Conservation (phyloP, 1,140 invertebrate genomes). For the Leptopilina clavipes region DNA sequence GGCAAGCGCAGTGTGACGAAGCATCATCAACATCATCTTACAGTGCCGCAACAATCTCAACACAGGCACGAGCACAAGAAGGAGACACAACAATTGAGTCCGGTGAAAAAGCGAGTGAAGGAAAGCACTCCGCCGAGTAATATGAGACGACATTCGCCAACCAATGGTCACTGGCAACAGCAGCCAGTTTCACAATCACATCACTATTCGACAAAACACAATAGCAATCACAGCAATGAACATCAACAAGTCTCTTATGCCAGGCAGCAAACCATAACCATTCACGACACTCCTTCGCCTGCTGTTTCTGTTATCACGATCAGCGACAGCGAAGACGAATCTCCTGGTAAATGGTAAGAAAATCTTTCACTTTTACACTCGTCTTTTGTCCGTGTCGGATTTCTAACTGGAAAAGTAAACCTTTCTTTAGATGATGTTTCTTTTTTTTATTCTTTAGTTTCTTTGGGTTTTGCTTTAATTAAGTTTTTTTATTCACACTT, state of each 20-base stretch:
- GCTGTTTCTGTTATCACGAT: slow-evolving; percentile 97
- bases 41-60: slow-evolving; percentile 73
- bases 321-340: slow-evolving; percentile 95
- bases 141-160: slow-evolving; percentile 72
- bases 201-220: slow-evolving; percentile 69
- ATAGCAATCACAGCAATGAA: slow-evolving; percentile 56
- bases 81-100: slow-evolving; percentile 93
- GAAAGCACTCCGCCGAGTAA: slow-evolving; percentile 91
- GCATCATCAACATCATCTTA: slow-evolving; percentile 76
- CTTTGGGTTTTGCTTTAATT: too few relatives aligned
- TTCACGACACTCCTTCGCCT: slow-evolving; percentile 93
- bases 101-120: slow-evolving; percentile 98
- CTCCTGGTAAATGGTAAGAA: slow-evolving; percentile 73
- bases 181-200: slow-evolving; percentile 60
- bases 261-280: slow-evolving; percentile 86
- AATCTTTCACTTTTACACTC: too few relatives aligned
- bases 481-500: too few relatives aligned
- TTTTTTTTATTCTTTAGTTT: too few relatives aligned
- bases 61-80: slow-evolving; percentile 82
- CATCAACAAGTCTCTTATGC: slow-evolving; percentile 74
- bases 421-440: too few relatives aligned
- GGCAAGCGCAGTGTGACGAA: slow-evolving; percentile 75
- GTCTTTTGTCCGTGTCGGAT: too few relatives aligned
- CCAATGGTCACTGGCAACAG: slow-evolving; percentile 70
- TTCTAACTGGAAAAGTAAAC: too few relatives aligned